Conservation (phyloP, 2,113 vertebrate species). For the Amblyornis subalaris region DNA sequence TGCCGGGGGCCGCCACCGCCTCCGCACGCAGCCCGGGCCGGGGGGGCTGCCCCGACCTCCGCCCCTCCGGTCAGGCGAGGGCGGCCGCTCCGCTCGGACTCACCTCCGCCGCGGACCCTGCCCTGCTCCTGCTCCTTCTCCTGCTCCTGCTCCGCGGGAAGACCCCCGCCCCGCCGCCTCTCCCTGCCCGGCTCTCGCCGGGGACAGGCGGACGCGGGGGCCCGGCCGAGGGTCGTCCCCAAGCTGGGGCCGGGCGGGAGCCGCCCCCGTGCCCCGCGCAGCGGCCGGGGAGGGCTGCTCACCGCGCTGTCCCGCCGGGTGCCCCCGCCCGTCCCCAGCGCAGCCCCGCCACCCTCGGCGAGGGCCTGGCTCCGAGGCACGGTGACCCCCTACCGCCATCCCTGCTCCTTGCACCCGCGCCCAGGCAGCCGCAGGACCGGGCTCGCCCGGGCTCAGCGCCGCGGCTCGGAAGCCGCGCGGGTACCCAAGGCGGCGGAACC, state of each 20-base stretch:
- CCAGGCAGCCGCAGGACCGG: not conserved
- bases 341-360: not conserved
- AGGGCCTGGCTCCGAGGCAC: not conserved
- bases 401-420: not conserved
- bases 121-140: not conserved
- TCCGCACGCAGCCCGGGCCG: no score
- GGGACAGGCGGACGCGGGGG: not conserved
- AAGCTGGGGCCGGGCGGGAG: not conserved
- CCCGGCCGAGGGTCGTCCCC: not conserved
- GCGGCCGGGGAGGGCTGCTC: not conserved
- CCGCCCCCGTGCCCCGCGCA: not conserved
- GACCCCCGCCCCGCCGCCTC: not conserved
- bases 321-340: not conserved
- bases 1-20: no score
- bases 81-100: no score
- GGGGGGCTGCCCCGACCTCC: no score
- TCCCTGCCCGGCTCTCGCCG: not conserved
- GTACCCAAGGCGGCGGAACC: not conserved
- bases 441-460: not conserved
- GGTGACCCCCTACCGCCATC: rapidly evolving
- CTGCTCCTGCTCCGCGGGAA: not conserved
- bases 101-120: not conserved
- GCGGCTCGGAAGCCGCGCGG: not conserved
- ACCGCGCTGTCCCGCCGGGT: not conserved
- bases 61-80: no score